These are phyloP conservation scores for Listronotus oregonensis DNA, from an alignment of 1,140 invertebrate species.

Conservation along the genomic window DNA sequence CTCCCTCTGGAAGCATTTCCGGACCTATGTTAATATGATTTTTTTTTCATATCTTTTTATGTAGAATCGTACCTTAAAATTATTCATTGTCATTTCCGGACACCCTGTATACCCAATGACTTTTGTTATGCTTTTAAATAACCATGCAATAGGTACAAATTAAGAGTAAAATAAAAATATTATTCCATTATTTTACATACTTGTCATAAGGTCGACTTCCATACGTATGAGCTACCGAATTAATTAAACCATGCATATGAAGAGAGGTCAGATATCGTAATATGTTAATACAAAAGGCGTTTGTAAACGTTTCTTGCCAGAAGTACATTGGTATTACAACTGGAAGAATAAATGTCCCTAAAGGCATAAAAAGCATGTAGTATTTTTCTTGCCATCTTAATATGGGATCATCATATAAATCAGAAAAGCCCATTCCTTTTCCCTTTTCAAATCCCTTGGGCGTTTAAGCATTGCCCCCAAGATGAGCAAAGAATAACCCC, in stretches of 20 bases:
- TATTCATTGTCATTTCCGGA: too few relatives aligned
- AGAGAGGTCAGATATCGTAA: slow-evolving; percentile 86
- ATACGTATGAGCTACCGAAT: slow-evolving; percentile 91
- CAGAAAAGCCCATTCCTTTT: slow-evolving; percentile 65
- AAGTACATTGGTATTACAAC: slow-evolving; percentile 79
- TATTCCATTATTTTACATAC: slow-evolving; percentile 56
- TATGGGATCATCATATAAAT: slow-evolving; percentile 67
- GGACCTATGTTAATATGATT: too few relatives aligned
- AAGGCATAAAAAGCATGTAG: slow-evolving; percentile 79
- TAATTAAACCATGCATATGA: slow-evolving; percentile 94
- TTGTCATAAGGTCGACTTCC: slow-evolving; percentile 90
- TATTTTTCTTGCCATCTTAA: slow-evolving; percentile 66
- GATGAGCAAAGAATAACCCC: slow-evolving; percentile 75
- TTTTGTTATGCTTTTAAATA: too few relatives aligned
- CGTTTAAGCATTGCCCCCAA: slow-evolving; percentile 73
- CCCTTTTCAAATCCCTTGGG: slow-evolving; percentile 67
- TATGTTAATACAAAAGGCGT: slow-evolving; percentile 83
- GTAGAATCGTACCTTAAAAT: too few relatives aligned
- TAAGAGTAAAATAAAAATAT: too few relatives aligned
- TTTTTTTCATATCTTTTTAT: too few relatives aligned
- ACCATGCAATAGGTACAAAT: too few relatives aligned
- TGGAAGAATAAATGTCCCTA: slow-evolving; percentile 85
- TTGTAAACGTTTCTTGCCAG: slow-evolving; percentile 82
- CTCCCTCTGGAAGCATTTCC: too few relatives aligned
- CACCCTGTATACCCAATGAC: too few relatives aligned